Base-by-base conservation (phyloP, 2,113 vertebrate species). In the Larimichthys polyactis region DNA sequence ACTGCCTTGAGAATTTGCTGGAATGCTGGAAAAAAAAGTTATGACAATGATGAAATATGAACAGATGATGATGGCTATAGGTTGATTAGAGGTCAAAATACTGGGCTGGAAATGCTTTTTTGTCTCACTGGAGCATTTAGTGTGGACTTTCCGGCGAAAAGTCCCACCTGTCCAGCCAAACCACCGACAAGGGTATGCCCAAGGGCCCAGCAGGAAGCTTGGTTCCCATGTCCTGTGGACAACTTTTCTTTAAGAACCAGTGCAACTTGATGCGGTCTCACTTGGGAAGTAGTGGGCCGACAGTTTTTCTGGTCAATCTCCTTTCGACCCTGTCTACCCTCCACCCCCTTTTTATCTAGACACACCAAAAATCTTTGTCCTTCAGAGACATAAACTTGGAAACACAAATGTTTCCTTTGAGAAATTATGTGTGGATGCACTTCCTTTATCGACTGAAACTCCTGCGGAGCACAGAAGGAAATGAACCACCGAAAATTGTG, bases 341-440 rank as follows among this genome's bases (percentile, higher is more conserved):
- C 67, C 20, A 27, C 60, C 67, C 66, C 58, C 16, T 55, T 87
- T 55, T 66, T 27, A 2, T 71, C 78, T 14, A 73, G 44, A 82
- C 70, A 62, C 84, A 75, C 58, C 68, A 83, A 69, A 59, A 84
- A 83, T 83, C 72, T 71, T 78, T 83, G 78, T 78, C 36, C 36
- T 8, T 87, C 81, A 40, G 22, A 82, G 85, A 89, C 78, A 89
- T 89, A 82, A 89, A 88, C 78, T 88, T 68, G 6, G 79, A 89
- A 79, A 64, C 36, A 63, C 69, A 85, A 93, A 92, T 90, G 85
- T 85, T 91, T 91, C 89, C 83, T 92, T 44, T 87, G 85, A 89
- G 88, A 90, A 90, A 76, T 85, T 71, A 88, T 91, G 85, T 80
- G 78, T 81, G 85, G 82, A 87, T 87, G 89, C 73, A 82, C 73